These are phyloP conservation scores for Crematogaster levior DNA, from an alignment of 2,888 invertebrate genomes.

Conservation along the genomic window DNA sequence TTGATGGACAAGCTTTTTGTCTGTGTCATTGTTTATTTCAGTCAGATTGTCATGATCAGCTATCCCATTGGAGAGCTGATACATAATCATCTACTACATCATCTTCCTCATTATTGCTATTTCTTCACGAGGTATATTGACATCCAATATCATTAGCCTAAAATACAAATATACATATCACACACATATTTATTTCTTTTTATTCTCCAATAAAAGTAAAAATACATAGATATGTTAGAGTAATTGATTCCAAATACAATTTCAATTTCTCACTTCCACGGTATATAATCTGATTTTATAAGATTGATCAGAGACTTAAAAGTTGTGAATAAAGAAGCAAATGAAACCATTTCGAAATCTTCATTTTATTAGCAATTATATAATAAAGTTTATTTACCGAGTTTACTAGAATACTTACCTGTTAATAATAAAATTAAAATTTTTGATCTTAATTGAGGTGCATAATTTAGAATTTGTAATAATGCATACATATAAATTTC, in stretches of 20 bases:
- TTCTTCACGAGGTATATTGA: constrained; percentile 88
- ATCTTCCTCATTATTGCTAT: constrained; percentile 86
- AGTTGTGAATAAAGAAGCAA: no score
- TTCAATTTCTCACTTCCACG: no score
- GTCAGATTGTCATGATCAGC: constrained; percentile 85
- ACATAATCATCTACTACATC: constrained; percentile 86
- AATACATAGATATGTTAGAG: no score
- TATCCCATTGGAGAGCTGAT: constrained; percentile 76
- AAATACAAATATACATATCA: constrained; percentile 62
- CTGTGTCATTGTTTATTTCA: constrained; percentile 71
- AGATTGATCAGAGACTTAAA: no score
- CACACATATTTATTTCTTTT: constrained; percentile 10
- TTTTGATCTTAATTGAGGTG: constrained; percentile 90
- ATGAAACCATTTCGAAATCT: no score
- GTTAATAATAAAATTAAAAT: constrained; percentile 92
- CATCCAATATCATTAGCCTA: constrained; percentile 92
- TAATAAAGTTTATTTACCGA: neutral
- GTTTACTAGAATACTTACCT: constrained; percentile 87
- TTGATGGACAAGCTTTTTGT: constrained; percentile 85
- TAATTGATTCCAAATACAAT: no score
- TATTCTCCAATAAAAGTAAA: neutral
- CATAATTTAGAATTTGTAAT: constrained; percentile 91
- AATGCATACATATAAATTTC: constrained; percentile 93
- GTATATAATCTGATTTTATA: no score
- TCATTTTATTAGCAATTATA: no score